Conservation (phyloP, 2,797 vertebrate species). For the Squalus acanthias region DNA sequence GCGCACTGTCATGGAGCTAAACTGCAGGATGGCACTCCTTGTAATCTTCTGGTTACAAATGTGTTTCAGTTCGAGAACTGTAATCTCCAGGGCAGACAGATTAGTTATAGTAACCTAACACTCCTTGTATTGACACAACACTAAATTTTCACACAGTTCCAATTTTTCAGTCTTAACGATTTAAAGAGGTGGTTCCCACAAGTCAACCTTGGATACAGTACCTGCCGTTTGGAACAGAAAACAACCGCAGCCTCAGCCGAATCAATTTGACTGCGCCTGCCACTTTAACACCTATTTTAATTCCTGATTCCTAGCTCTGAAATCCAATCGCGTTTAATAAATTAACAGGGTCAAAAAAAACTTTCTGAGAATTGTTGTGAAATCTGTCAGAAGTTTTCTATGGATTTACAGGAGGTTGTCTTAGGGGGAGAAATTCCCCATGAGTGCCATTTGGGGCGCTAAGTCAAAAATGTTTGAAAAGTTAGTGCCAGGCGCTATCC, state of each 20-base stretch:
- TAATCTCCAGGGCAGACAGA: not conserved
- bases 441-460: too few relatives aligned
- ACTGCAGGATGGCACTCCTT: not conserved
- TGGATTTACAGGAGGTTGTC: not conserved
- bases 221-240: not conserved
- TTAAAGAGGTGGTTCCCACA: not conserved
- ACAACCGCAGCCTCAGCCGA: not conserved
- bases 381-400: not conserved
- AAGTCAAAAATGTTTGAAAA: too few relatives aligned
- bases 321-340: not conserved
- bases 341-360: not conserved
- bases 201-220: not conserved
- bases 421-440: not conserved
- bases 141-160: conserved; percentile 10
- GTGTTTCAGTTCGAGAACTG: not conserved
- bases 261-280: not conserved
- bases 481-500: too few relatives aligned
- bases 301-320: not conserved
- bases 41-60: not conserved
- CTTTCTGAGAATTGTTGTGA: not conserved
- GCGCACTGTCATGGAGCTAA: not conserved
- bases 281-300: not conserved
- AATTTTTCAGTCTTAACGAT: conserved; percentile 16
- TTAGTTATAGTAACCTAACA: conserved; percentile 3
- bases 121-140: not conserved